Percentiles rank a stretch among this genome's conserved stretches.
Conservation (phyloP, 2,113 vertebrate genomes). For the Thermophis baileyi region DNA sequence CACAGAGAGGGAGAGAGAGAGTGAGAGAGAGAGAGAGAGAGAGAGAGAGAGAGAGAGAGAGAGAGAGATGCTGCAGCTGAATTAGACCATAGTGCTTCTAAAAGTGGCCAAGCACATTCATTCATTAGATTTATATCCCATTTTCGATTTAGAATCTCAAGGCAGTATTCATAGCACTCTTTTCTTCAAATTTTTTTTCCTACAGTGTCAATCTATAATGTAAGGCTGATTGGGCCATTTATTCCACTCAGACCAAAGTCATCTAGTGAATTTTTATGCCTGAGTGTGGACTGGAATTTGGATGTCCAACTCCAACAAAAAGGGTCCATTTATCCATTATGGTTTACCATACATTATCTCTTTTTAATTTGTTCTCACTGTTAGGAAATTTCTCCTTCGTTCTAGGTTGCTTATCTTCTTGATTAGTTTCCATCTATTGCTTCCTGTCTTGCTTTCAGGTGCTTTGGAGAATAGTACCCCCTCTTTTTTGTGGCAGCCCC, state of each 20-base stretch:
- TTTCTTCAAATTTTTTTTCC: neutral
- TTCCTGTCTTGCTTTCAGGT: too few relatives aligned
- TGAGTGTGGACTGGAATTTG: neutral
- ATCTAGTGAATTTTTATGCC: neutral
- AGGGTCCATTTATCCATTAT: neutral
- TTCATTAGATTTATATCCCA: neutral
- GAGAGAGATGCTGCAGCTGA: neutral
- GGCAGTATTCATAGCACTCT: neutral
- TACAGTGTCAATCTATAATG: neutral
- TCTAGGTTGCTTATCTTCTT: too few relatives aligned
- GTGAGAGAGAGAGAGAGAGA: neutral
- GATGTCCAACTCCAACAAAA: neutral
- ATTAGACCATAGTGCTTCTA: neutral
- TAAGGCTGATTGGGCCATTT: neutral
- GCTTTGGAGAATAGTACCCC: too few relatives aligned
- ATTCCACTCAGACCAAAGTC: neutral
- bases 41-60: neutral
- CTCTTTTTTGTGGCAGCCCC: too few relatives aligned
- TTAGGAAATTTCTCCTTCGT: too few relatives aligned
- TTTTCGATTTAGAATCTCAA: neutral
- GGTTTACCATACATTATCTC: neutral
- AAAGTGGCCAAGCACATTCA: neutral
- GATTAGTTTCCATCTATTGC: too few relatives aligned
- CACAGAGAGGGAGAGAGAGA: too few relatives aligned
- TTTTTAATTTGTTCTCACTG: neutral